Percentiles rank a stretch among this genome's conserved stretches.
phyloP scores from a whole-genome alignment of 2,888 invertebrate genomes.

The Oxyscelio sp. region DNA sequence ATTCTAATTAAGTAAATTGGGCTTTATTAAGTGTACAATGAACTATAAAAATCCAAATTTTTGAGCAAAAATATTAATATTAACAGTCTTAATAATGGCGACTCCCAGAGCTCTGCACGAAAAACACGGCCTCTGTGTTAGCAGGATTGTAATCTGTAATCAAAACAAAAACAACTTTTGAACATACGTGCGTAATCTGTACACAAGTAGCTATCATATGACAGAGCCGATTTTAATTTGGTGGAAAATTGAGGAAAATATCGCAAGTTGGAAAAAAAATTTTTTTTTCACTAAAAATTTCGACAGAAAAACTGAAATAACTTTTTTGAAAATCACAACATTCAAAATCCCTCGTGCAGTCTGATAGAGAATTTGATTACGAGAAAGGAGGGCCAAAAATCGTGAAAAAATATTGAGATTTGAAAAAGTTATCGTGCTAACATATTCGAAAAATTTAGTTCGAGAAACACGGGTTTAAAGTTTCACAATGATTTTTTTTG shows the following conservation, averaged over 20 bases:
- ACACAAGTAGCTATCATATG: conserved; percentile 35
- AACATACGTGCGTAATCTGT: conserved; percentile 12
- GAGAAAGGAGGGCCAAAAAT: conserved; percentile 9
- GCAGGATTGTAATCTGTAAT: conserved; percentile 30
- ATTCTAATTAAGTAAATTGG: conserved; percentile 13
- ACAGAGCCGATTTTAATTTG: conserved; percentile 36
- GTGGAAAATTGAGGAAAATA: conserved; percentile 32
- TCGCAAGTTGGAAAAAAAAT: conserved; percentile 32
- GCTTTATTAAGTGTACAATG: conserved; percentile 3
- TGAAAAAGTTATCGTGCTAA: conserved; percentile 25
- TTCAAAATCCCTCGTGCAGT: conserved; percentile 13
- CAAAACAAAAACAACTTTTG: conserved; percentile 21
- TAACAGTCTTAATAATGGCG: background rate
- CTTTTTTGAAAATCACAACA: conserved; percentile 23
- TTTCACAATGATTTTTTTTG: conserved; percentile 15
- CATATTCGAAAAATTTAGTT: conserved; percentile 14
- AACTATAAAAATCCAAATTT: conserved; percentile 3
- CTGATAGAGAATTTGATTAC: conserved; percentile 17
- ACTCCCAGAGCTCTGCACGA: conserved; percentile 25
- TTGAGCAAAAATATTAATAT: conserved; percentile 1
- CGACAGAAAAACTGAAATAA: conserved; percentile 11
- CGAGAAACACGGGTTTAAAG: conserved; percentile 33
- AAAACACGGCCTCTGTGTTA: conserved; percentile 27
- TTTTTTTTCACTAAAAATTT: conserved; percentile 19
- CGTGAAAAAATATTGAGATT: conserved; percentile 18